These are phyloP conservation scores for Merodon equestris DNA, from an alignment of 2,888 invertebrate species.

Conservation along the genomic window DNA sequence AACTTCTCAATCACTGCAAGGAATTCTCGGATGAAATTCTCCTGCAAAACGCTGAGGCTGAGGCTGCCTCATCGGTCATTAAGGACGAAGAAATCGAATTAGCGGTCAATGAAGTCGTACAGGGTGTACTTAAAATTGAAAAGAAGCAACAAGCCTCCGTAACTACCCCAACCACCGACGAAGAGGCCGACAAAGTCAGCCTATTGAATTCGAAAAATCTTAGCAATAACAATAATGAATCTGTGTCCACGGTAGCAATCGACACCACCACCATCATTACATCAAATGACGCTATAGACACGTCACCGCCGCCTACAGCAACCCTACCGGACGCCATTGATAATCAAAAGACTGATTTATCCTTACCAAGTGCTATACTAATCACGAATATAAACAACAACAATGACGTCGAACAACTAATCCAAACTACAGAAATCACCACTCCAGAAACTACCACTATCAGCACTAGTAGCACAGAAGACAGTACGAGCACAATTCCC, in stretches of 20 bases:
- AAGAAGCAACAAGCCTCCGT: conserved; percentile 72
- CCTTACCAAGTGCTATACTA: conserved; percentile 73
- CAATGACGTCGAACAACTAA: conserved; percentile 73
- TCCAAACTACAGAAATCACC: conserved; percentile 62
- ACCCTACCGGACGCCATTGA: conserved; percentile 71
- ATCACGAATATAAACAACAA: conserved; percentile 61
- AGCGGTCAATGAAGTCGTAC: conserved; percentile 80
- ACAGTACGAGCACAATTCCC: conserved; percentile 22
- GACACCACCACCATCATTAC: conserved; percentile 67
- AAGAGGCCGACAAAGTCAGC: conserved; percentile 71
- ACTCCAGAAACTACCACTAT: conserved; percentile 40
- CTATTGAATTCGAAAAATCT: conserved; percentile 76
- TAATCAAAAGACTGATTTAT: conserved; percentile 78
- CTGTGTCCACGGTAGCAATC: conserved; percentile 53
- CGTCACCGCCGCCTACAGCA: conserved; percentile 1
- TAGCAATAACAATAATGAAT: conserved; percentile 71
- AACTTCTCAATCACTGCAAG: conserved; percentile 79
- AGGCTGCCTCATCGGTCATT: conserved; percentile 78
- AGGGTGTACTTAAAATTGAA: conserved; percentile 79
- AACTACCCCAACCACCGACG: conserved; percentile 58
- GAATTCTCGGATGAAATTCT: conserved; percentile 74
- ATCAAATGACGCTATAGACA: conserved; percentile 46
- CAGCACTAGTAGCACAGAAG: conserved; percentile 26
- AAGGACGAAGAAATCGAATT: conserved; percentile 81
- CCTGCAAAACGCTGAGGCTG: conserved; percentile 71